These are phyloP conservation scores for Leptocoma aspasia DNA, from an alignment of 2,113 vertebrate species.

Conservation along the genomic window DNA sequence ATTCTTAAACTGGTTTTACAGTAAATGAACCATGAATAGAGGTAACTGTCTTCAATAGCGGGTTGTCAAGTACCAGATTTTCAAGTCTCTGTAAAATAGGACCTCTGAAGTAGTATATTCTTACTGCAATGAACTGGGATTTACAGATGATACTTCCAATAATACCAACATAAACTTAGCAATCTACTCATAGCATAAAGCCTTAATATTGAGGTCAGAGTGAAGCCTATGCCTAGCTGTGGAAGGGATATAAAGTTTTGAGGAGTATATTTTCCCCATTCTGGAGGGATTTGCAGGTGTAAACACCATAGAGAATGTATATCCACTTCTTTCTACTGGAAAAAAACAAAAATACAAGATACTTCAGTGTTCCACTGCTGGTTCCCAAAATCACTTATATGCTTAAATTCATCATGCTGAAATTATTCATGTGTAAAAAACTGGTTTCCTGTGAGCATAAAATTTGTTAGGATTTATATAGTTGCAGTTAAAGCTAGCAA, in stretches of 20 bases:
- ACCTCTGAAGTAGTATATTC: constrained; percentile 12
- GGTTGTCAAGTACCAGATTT: constrained; percentile 20
- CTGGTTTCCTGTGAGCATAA: neutral
- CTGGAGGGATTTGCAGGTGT: neutral
- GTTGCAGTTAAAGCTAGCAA: neutral
- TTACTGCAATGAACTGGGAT: neutral
- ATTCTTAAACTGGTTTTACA: constrained; percentile 21
- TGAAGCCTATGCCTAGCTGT: neutral
- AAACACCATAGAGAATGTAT: neutral
- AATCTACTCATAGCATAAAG: neutral
- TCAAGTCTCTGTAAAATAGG: neutral
- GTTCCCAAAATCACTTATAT: neutral
- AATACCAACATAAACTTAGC: neutral
- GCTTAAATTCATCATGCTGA: neutral
- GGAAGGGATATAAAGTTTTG: constrained; percentile 18
- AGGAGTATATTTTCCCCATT: neutral
- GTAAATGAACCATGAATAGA: constrained; percentile 37
- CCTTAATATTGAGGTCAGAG: constrained; percentile 1
- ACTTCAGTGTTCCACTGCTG: neutral
- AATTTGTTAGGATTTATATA: neutral
- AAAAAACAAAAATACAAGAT: neutral
- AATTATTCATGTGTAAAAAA: neutral
- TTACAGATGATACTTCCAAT: constrained; percentile 30
- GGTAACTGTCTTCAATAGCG: neutral
- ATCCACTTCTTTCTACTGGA: neutral